phyloP scores from a whole-genome alignment of 37 sponge, comb jelly and placozoan genomes.

The Halichondria panicea region DNA sequence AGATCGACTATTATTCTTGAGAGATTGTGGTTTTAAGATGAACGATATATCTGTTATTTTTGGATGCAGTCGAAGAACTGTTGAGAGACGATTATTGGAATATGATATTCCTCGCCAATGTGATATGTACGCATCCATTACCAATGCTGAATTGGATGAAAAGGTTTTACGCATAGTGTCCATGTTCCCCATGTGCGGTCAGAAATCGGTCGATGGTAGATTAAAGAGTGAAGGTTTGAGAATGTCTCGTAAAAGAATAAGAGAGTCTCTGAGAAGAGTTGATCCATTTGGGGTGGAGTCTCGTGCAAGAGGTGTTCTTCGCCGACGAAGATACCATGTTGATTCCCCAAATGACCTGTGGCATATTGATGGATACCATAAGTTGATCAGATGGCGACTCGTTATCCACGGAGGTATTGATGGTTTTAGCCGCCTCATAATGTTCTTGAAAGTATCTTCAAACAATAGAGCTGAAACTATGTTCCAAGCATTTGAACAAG shows the following conservation, averaged over 20 bases:
- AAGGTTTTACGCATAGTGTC: no score
- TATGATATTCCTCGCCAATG: no score
- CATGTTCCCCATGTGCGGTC: constrained; percentile 39
- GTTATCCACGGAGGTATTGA: constrained; percentile 71
- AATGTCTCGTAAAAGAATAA: constrained; percentile 43
- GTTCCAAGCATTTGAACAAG: constrained; percentile 43
- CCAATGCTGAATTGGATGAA: no score
- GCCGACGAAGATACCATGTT: constrained; percentile 44
- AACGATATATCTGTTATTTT: no score
- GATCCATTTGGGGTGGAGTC: constrained; percentile 45
- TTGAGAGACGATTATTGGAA: no score
- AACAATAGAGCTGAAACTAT: constrained; percentile 70
- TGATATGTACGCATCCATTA: no score
- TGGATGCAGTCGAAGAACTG: no score
- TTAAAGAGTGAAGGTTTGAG: constrained; percentile 23
- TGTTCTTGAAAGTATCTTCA: constrained; percentile 38
- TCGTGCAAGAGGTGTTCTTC: constrained; percentile 35
- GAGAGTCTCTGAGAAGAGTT: constrained; percentile 45
- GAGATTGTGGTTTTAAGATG: no score
- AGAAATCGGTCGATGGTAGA: constrained; percentile 13
- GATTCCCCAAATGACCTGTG: constrained; percentile 64
- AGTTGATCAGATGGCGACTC: constrained; percentile 61
- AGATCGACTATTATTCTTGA: no score
- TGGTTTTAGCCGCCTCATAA: constrained; percentile 62
- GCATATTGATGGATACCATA: constrained; percentile 77